Evolutionary conservation across 1,140 invertebrate genomes (phyloP).

Genomic region (Drosophila tristis): DNA sequence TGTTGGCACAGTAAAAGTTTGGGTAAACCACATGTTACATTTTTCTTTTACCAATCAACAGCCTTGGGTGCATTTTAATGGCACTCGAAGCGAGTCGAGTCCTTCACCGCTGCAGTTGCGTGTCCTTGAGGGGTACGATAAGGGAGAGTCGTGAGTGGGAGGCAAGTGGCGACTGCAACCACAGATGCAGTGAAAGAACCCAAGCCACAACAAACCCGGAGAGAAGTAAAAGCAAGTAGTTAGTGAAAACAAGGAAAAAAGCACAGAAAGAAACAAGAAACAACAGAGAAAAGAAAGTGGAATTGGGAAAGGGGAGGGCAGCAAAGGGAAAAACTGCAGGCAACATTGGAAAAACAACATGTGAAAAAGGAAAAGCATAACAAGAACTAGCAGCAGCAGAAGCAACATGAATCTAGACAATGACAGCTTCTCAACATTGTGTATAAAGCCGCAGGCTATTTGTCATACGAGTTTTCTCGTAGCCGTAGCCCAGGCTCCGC

Average conservation of each 20-base stretch:
- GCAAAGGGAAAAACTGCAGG: conserved; percentile 31
- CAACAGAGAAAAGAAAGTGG: conserved; percentile 23
- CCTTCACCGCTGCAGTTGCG: conserved; percentile 29
- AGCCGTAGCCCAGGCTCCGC: not conserved
- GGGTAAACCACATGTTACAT: conserved; percentile 59
- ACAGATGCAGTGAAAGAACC: conserved; percentile 5
- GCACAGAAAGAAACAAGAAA: conserved; percentile 17
- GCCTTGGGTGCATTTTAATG: conserved; percentile 63
- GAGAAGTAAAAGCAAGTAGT: conserved; percentile 45
- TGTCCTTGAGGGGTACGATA: conserved; percentile 31
- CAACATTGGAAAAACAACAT: conserved; percentile 39
- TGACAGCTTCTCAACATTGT: conserved; percentile 68
- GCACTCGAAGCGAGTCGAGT: conserved; percentile 43
- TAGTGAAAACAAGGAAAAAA: conserved; percentile 36
- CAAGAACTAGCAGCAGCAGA: conserved; percentile 34
- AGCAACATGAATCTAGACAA: conserved; percentile 66
- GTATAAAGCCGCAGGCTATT: conserved; percentile 65
- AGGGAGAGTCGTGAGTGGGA: too few species aligned
- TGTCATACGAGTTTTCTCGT: conserved; percentile 64
- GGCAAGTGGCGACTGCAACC: conserved; percentile 1
- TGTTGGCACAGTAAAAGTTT: conserved; percentile 46
- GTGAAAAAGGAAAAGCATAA: conserved; percentile 13
- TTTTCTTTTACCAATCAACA: conserved; percentile 64
- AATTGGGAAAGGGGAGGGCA: not conserved
- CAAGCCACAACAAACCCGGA: conserved; percentile 46